Base-by-base conservation (phyloP, 2,797 vertebrate species). In the Takifugu rubripes region DNA sequence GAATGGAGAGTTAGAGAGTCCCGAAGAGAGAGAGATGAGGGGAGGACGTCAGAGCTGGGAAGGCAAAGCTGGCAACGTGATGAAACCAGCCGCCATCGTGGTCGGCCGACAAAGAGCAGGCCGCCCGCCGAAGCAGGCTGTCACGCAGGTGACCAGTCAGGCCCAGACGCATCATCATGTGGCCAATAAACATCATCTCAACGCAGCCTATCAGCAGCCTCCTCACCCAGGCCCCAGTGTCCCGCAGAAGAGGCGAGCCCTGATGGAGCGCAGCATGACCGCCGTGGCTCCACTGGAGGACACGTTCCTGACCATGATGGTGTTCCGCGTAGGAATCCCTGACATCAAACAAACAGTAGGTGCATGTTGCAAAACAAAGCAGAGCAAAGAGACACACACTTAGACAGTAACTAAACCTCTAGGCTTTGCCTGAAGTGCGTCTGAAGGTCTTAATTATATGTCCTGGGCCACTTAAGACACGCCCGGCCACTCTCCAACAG, bases 291-390 rank as follows among this genome's bases (percentile, higher is more conserved):
- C 92, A 4, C 83, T 91, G 5, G 95, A 96, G 61, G 94, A 96
- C 74, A 70, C 90, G 6, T 92, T 91, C 69, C 88, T 94, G 72
- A 94, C 93, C 81, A 94, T 94, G 87, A 93, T 94, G 89, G 94
- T 97, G 76, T 96, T 97, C 80, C 92, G 95, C 60, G 92, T 97
- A 12, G 95, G 95, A 47, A 96, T 97, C 70, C 95, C 95, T 0
- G 95, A 97, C 87, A 91, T 97, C 86, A 96, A 96, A 74, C 95
- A 97, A 87, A 96, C 95, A 79, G 95, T 97, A 90, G 90, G 93
- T 84, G 75, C 68, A 64, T 49, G 59, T 63, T 70, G 46, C n/a
- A 50, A 49, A 61, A 45, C 31, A 26, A 14, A 42, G 27, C 27
- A 29, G 27, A 45, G 43, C 15, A 16, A 45, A n/a, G 6, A n/a